Conservation (phyloP, 35 echinoderm and acorn worm genomes). For the Acanthaster planci region DNA sequence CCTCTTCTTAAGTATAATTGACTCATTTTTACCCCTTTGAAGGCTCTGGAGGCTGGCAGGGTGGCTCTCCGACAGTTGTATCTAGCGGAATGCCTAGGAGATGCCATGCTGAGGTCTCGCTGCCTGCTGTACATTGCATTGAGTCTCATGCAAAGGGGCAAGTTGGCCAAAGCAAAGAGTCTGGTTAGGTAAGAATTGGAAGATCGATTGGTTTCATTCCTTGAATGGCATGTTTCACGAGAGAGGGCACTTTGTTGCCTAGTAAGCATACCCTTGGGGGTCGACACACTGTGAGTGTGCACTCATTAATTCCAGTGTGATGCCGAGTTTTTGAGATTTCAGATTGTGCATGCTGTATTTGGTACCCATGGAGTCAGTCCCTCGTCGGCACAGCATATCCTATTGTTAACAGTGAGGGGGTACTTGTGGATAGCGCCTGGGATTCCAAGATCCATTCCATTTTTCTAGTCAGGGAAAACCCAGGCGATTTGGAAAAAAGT, state of each 20-base stretch:
- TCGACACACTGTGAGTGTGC: background rate
- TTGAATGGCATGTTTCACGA: too few species aligned
- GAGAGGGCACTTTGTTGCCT: background rate
- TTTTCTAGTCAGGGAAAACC: too few species aligned
- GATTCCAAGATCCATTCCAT: too few species aligned
- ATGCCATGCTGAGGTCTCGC: conserved; percentile 55
- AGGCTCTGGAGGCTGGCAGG: conserved; percentile 69
- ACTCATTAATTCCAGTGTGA: background rate
- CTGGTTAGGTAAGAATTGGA: conserved; percentile 78
- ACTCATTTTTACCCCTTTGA: too few species aligned
- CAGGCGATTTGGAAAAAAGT: too few species aligned
- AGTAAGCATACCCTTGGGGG: background rate
- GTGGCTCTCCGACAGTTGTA: conserved; percentile 59
- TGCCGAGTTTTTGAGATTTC: background rate
- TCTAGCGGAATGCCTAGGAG: conserved; percentile 48
- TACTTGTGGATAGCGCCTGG: too few species aligned
- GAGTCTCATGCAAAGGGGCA: conserved; percentile 82
- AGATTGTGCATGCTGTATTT: too few species aligned
- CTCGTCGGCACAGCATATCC: too few species aligned
- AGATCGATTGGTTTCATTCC: too few species aligned
- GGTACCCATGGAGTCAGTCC: too few species aligned
- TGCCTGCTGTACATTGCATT: conserved; percentile 57
- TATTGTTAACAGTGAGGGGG: too few species aligned
- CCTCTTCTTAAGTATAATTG: too few species aligned
- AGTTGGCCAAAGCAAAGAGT: conserved; percentile 30